These are phyloP conservation scores for Sporophila hypoxantha DNA, from an alignment of 2,113 vertebrate species.

Conservation along the genomic window DNA sequence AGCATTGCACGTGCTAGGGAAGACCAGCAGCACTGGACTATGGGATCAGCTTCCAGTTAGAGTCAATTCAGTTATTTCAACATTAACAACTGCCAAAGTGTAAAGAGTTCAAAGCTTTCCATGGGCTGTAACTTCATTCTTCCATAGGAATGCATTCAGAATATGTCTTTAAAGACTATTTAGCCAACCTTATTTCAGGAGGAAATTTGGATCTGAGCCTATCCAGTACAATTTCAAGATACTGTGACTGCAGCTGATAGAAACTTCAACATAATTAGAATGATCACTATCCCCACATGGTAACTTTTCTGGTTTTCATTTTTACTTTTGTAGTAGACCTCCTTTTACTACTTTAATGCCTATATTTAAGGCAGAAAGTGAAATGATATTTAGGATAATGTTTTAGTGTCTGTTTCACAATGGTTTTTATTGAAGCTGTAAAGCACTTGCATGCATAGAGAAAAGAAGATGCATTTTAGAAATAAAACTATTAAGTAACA, in stretches of 20 bases:
- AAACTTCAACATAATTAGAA: not conserved
- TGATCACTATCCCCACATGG: not conserved
- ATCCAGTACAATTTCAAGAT: not conserved
- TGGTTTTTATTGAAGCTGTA: conserved; percentile 51
- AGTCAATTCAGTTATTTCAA: not conserved
- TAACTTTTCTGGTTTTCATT: not conserved
- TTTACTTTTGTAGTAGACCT: not conserved
- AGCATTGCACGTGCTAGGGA: not conserved
- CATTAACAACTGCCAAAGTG: not conserved
- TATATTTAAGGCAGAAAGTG: conserved; percentile 21
- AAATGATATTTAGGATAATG: conserved; percentile 41
- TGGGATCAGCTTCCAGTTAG: not conserved
- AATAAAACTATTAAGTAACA: conserved; percentile 57
- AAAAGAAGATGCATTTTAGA: conserved; percentile 43
- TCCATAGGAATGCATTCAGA: not conserved
- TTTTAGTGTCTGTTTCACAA: conserved; percentile 43
- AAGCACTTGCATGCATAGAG: conserved; percentile 19
- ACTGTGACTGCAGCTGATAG: not conserved
- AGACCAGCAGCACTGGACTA: not conserved
- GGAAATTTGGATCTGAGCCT: not conserved
- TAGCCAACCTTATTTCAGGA: not conserved
- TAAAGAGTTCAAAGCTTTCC: not conserved
- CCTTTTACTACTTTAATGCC: conserved; percentile 35
- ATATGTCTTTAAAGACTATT: not conserved
- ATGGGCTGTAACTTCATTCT: not conserved